Percentiles rank a stretch among this genome's conserved stretches.
Conservation (phyloP, 2,113 vertebrate genomes). For the Poeciliopsis prolifica region DNA sequence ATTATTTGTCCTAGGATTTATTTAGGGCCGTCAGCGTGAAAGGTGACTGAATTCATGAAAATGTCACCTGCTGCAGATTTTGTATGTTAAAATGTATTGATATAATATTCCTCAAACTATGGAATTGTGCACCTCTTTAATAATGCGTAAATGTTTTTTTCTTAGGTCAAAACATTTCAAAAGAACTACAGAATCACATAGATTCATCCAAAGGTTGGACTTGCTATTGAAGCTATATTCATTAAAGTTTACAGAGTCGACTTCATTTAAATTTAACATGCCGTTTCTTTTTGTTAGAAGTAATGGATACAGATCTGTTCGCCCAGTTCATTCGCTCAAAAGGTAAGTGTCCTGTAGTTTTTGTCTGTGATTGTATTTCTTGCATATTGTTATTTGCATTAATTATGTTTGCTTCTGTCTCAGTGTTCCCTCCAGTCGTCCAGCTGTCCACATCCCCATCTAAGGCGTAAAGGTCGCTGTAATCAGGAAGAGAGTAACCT, state of each 20-base stretch:
- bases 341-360: slow-evolving; percentile 71
- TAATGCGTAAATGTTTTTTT: slow-evolving; percentile 45
- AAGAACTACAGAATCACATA: slow-evolving; percentile 88
- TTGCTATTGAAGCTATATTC: neutral
- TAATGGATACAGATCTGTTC: slow-evolving; percentile 84
- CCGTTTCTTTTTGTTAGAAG: slow-evolving; percentile 72
- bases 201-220: slow-evolving; percentile 87
- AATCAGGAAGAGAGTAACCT: slow-evolving; percentile 90
- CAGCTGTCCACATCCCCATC: slow-evolving; percentile 84
- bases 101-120: neutral
- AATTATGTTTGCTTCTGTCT: slow-evolving; percentile 8
- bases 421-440: slow-evolving; percentile 89
- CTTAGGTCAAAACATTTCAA: slow-evolving; percentile 85
- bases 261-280: neutral
- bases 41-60: neutral
- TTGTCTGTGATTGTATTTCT: neutral
- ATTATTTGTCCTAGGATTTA: neutral
- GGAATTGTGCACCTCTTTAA: neutral
- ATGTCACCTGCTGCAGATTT: too few relatives aligned
- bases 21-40: neutral
- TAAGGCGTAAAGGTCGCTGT: slow-evolving; percentile 87
- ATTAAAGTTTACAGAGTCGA: neutral
- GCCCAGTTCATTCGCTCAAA: slow-evolving; percentile 89
- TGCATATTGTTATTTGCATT: slow-evolving; percentile 8
- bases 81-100: neutral